phyloP scores from a whole-genome alignment of 2,113 vertebrate species.

The Sceloporus tristichus region DNA sequence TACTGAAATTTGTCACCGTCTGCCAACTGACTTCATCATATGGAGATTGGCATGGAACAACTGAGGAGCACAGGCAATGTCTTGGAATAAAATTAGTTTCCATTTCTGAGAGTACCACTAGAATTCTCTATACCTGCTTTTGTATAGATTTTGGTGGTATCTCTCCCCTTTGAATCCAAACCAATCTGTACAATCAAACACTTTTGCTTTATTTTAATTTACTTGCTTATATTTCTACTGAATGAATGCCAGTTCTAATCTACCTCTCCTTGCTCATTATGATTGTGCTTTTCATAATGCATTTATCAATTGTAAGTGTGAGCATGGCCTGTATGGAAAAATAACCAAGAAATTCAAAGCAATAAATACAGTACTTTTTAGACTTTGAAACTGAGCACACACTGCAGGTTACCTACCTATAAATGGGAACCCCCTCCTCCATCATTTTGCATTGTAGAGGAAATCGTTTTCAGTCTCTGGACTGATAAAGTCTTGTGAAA shows the following conservation, averaged over 20 bases:
- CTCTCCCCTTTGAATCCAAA: not conserved
- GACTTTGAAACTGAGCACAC: constrained; percentile 40
- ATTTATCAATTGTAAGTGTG: not conserved
- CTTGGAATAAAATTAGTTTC: not conserved
- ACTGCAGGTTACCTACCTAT: constrained; percentile 19
- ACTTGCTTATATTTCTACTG: not conserved
- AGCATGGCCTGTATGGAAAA: not conserved
- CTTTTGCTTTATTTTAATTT: not conserved
- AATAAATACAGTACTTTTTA: constrained; percentile 5
- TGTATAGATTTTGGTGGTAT: not conserved
- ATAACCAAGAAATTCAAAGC: not conserved
- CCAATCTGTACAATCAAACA: not conserved
- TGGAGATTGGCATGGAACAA: not conserved
- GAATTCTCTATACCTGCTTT: not conserved
- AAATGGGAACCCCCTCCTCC: constrained; percentile 15
- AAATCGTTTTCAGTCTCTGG: constrained; percentile 42
- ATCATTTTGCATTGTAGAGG: constrained; percentile 27
- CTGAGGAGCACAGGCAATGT: not conserved
- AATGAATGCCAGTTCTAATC: not conserved
- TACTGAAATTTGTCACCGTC: not conserved
- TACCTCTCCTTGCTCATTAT: too few relatives aligned
- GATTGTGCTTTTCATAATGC: not conserved
- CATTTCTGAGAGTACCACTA: not conserved
- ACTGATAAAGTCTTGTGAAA: constrained; percentile 44
- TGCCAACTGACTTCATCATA: not conserved